These are phyloP conservation scores for Podarcis raffonei DNA, from an alignment of 2,113 vertebrate species.

Conservation along the genomic window DNA sequence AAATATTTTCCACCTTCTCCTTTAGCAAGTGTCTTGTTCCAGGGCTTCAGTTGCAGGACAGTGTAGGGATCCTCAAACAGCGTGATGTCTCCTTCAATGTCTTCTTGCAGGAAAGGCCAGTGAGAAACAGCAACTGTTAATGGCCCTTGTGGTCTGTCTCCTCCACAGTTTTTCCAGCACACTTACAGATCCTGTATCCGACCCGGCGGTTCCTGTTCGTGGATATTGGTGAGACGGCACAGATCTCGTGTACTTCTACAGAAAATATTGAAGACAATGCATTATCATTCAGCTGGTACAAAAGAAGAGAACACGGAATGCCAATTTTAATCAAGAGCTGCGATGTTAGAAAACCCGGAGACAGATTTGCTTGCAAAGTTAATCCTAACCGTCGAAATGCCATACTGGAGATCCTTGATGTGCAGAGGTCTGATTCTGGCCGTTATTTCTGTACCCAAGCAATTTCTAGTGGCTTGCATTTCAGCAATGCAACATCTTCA, in stretches of 20 bases:
- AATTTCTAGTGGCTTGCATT: accelerated
- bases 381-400: background rate
- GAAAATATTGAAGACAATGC: background rate
- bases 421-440: background rate
- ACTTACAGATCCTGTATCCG: background rate
- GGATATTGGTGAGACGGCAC: background rate
- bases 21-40: background rate
- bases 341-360: accelerated
- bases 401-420: background rate
- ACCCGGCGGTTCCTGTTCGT: background rate
- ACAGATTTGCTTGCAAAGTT: background rate
- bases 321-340: background rate
- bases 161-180: background rate
- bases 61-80: background rate
- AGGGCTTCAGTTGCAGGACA: background rate
- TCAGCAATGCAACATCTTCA: background rate
- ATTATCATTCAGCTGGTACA: background rate
- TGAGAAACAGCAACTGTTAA: background rate
- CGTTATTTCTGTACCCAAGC: background rate
- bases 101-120: background rate
- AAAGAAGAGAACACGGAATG: background rate
- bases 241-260: background rate
- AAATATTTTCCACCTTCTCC: background rate
- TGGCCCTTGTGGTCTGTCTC: background rate
- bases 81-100: no score